Evolutionary conservation across 2,888 invertebrate species (phyloP).

Genomic region (Orchesella flavescens): DNA sequence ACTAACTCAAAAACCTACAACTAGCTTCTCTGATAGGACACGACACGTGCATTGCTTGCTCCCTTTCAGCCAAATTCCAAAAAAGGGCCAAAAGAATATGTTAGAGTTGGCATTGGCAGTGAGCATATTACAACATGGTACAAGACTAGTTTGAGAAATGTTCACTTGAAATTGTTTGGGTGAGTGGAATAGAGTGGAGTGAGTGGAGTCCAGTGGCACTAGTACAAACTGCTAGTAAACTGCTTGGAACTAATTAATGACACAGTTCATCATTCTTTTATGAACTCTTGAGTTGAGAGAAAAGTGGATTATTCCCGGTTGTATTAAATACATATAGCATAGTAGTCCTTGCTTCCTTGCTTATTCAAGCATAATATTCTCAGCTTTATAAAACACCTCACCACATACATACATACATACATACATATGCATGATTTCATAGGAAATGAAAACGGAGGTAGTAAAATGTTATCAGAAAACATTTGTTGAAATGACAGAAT

Average conservation of each 20-base stretch:
- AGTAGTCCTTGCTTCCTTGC: neutral
- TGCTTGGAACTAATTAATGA: slow-evolving; percentile 64
- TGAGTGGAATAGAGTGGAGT: slow-evolving; percentile 27
- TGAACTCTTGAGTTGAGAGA: slow-evolving; percentile 58
- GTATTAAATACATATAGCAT: slow-evolving; percentile 24
- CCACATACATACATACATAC: neutral
- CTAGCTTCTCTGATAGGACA: neutral
- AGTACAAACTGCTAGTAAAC: slow-evolving; percentile 27
- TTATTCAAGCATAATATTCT: neutral
- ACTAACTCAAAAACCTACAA: neutral
- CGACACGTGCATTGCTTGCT: neutral
- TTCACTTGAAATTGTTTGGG: slow-evolving; percentile 13
- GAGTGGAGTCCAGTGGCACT: slow-evolving; percentile 22
- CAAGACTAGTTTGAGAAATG: neutral
- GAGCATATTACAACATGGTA: too few species aligned
- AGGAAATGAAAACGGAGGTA: slow-evolving; percentile 26
- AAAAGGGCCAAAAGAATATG: too few species aligned
- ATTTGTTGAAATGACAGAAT: slow-evolving; percentile 14
- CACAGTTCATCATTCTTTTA: slow-evolving; percentile 64
- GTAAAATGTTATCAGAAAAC: slow-evolving; percentile 28
- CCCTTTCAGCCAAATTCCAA: too few species aligned
- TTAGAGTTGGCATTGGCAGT: too few species aligned
- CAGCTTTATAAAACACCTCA: too few species aligned
- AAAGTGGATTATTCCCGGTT: slow-evolving; percentile 43
- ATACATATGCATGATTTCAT: neutral